A percentile compares a stretch with the other conserved stretches of the same genome.
These are phyloP conservation scores for Eretmocerus hayati DNA, from an alignment of 2,888 invertebrate species.

Conservation along the genomic window DNA sequence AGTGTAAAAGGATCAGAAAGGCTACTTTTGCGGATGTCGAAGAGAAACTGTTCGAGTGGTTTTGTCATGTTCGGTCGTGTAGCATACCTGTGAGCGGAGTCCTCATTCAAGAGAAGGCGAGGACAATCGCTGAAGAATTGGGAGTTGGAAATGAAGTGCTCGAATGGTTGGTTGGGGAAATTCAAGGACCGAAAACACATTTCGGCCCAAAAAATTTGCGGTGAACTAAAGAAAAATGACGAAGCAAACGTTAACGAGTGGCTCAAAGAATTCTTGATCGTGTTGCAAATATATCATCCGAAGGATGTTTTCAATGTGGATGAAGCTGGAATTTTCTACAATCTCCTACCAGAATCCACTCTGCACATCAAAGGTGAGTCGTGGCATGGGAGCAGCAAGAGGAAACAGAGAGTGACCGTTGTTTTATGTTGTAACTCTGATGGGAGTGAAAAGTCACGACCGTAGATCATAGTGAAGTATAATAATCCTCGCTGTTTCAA, in stretches of 20 bases:
- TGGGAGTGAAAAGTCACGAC: neutral
- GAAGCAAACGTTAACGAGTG: neutral
- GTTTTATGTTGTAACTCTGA: neutral
- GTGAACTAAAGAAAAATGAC: neutral
- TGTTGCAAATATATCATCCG: neutral
- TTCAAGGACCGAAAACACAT: neutral
- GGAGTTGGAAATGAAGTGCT: neutral
- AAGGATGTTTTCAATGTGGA: slow-evolving; percentile 2
- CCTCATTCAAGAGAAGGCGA: no score
- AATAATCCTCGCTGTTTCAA: neutral
- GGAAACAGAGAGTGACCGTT: slow-evolving; percentile 1
- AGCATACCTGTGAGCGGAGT: no score
- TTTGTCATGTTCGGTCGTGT: no score
- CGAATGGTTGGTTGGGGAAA: neutral
- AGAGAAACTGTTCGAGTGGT: neutral
- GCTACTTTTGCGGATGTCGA: neutral
- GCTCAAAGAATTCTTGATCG: neutral
- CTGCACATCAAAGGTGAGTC: neutral
- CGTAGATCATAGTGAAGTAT: neutral
- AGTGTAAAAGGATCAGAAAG: neutral
- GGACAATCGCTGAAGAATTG: neutral
- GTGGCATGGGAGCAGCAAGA: neutral
- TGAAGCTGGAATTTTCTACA: neutral
- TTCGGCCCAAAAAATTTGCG: neutral
- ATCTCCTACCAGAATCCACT: neutral